phyloP scores from a whole-genome alignment of 2,113 vertebrate species.

The Eptatretus burgeri region DNA sequence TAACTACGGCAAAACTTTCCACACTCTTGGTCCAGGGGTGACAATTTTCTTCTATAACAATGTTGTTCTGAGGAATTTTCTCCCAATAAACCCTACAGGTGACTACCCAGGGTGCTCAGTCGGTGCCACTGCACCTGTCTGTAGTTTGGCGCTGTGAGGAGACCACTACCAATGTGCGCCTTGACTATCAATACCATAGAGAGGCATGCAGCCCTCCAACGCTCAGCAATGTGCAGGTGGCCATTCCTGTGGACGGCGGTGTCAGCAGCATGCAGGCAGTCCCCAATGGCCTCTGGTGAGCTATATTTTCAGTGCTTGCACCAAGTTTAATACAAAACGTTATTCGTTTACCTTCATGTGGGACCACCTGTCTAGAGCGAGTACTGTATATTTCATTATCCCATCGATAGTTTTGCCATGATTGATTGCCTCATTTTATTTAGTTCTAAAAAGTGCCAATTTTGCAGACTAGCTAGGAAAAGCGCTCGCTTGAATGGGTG shows the following conservation, averaged over 20 bases:
- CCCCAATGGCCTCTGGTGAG: slow-evolving; percentile 56
- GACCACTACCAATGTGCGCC: slow-evolving; percentile 51
- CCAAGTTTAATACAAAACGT: background rate
- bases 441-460: slow-evolving; percentile 7
- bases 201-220: slow-evolving; percentile 46
- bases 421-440: background rate
- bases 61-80: too few species aligned
- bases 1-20: background rate
- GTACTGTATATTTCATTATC: background rate
- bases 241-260: slow-evolving; percentile 61
- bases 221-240: slow-evolving; percentile 49
- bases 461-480: background rate
- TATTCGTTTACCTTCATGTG: background rate
- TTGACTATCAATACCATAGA: slow-evolving; percentile 82
- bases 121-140: slow-evolving; percentile 71
- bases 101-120: slow-evolving; percentile 64
- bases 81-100: slow-evolving; percentile 25
- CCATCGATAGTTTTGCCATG: background rate
- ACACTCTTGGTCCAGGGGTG: too few species aligned
- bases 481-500: background rate
- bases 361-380: too few species aligned
- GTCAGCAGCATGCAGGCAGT: slow-evolving; percentile 69
- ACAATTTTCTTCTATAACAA: too few species aligned
- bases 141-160: slow-evolving; percentile 71
- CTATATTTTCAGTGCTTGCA: too few species aligned